Base-by-base conservation (phyloP, 2,888 invertebrate species). In the Branchipolynoe longqiensis region DNA sequence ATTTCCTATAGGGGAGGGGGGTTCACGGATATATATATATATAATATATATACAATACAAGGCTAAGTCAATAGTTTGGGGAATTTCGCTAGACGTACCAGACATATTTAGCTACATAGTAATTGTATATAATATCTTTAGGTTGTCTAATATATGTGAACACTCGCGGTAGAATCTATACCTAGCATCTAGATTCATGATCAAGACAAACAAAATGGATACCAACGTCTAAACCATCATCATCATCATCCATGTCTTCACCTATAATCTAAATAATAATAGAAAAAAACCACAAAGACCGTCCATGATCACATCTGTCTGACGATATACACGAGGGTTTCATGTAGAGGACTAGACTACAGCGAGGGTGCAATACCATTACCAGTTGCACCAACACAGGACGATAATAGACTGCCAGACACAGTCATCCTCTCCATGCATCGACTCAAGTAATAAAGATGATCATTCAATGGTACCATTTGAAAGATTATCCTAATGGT, bases 221-320 rank as follows among this genome's bases (percentile, higher is more conserved):
- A 78, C 78, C 25, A 78, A 78, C 78, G 41, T 78, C 78, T 78
- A 78, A 78, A 78, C 48, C 78, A 78, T 78, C 78, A 78, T 78
- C 78, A 78, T 78, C 78, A 78, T 78, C 78, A 28, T 78, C n/a
- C n/a, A n/a, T n/a, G n/a, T n/a, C 78, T 25, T 78, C 78, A 48
- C 78, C 78, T 78, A 78, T 48, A 48, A 78, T 48, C 78, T 78
- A 78, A 33, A 78, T 78, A 54, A 78, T n/a, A n/a, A n/a, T n/a
- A n/a, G n/a, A n/a, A n/a, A 33, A 78, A 78, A 78, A 54, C 54
- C 78, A 78, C 78, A 78, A 78, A 31, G 12, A 31, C 78, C 48
- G 33, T 69, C 69, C 36, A 69, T 69, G 69, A 69, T 69, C 69
- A 69, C 69, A 69, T 38, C 36, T 69, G 36, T n/a, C 22, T 69